A percentile compares a stretch with the other conserved stretches of the same genome.
phyloP scores from a whole-genome alignment of 2,113 vertebrate species.

The Seriola rivoliana region DNA sequence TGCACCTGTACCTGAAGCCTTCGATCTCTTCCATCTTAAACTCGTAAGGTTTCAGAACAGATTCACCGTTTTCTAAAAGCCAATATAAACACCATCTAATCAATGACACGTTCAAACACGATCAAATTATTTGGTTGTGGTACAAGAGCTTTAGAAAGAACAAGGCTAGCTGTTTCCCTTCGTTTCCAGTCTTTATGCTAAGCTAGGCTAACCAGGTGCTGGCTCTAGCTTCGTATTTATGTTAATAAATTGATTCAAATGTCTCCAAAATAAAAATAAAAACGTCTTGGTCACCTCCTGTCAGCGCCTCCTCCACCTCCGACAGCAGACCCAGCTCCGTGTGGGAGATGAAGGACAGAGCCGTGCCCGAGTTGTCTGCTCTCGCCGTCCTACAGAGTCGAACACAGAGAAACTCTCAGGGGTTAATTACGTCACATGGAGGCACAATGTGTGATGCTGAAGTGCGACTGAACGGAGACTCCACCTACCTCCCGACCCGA shows the following conservation, averaged over 20 bases:
- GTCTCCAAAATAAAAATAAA: no score
- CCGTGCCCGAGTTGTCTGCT: slow-evolving; percentile 89
- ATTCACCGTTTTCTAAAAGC: slow-evolving; percentile 78
- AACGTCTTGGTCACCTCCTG: slow-evolving; percentile 79
- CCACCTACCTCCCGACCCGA: slow-evolving; percentile 89
- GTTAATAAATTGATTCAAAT: no score
- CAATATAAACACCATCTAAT: background rate
- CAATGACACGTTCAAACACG: background rate
- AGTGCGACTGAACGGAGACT: background rate
- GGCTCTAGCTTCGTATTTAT: no score
- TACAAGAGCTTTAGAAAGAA: no score
- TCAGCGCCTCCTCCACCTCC: slow-evolving; percentile 86
- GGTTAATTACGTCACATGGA: no score
- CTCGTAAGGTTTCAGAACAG: slow-evolving; percentile 86
- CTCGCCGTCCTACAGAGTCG: slow-evolving; percentile 87
- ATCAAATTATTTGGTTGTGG: no score
- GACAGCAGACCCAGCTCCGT: slow-evolving; percentile 81
- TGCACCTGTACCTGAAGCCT: slow-evolving; percentile 92
- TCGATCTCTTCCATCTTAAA: slow-evolving; percentile 93
- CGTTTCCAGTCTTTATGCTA: no score
- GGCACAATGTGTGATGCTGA: no score
- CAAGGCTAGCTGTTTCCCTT: no score
- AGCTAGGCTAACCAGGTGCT: no score
- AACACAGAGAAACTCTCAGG: background rate
- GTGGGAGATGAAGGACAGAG: slow-evolving; percentile 88